phyloP scores from a whole-genome alignment of 2,797 vertebrate genomes.

The Gambelia wislizenii region DNA sequence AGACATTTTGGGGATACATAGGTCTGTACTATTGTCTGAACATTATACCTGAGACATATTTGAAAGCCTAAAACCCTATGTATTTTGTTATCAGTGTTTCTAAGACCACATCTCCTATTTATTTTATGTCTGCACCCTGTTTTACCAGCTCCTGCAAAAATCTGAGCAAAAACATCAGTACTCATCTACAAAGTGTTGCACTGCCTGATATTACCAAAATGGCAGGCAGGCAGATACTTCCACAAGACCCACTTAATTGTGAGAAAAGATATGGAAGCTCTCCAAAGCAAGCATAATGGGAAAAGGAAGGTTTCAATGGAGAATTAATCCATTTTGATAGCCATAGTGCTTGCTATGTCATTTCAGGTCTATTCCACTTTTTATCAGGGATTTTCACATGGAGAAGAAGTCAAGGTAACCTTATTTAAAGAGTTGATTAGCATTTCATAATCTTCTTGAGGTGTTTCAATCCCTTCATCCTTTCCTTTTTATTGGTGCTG shows the following conservation, averaged over 20 bases:
- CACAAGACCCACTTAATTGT: neutral
- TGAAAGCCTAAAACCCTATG: neutral
- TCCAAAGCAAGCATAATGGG: slow-evolving; percentile 10
- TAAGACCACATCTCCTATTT: neutral
- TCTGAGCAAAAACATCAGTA: neutral
- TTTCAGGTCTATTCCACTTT: slow-evolving; percentile 14
- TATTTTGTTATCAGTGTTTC: neutral
- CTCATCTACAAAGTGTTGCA: neutral
- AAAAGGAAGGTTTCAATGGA: slow-evolving; percentile 3
- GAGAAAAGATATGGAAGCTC: slow-evolving; percentile 13
- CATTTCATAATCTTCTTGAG: slow-evolving; percentile 24
- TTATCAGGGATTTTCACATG: slow-evolving; percentile 25
- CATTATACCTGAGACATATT: neutral
- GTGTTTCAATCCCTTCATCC: neutral
- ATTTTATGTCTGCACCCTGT: neutral
- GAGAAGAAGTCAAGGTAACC: neutral
- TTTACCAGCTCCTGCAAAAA: neutral
- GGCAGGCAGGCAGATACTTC: neutral
- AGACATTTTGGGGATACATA: neutral
- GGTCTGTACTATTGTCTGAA: neutral
- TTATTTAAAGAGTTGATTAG: slow-evolving; percentile 18
- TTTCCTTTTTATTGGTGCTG: slow-evolving; percentile 13
- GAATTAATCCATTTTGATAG: slow-evolving; percentile 34
- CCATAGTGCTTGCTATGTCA: neutral
- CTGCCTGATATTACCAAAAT: neutral